These are phyloP conservation scores for Peromyscus aztecus DNA, from an alignment of 2,797 vertebrate genomes.

Conservation along the genomic window DNA sequence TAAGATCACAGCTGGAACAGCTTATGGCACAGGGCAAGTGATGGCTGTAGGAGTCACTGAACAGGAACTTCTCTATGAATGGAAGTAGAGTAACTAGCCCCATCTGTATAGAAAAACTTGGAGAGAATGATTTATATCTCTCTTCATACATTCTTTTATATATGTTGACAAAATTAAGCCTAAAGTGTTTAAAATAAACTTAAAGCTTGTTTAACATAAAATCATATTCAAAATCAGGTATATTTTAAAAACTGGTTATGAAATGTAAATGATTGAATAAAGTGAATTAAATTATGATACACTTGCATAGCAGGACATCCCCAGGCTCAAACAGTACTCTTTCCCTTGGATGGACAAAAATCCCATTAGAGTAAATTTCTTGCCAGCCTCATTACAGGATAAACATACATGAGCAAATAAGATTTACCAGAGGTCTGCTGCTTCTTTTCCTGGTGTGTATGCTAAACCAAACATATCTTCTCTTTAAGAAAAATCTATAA, in stretches of 20 bases:
- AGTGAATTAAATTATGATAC: neutral
- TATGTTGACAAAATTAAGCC: neutral
- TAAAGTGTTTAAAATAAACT: neutral
- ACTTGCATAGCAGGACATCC: neutral
- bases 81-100: neutral
- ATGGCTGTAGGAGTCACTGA: neutral
- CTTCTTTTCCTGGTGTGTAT: neutral
- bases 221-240: neutral
- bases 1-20: neutral
- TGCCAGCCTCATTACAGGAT: neutral
- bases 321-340: neutral
- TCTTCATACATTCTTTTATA: neutral
- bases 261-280: neutral
- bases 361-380: neutral
- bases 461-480: too few relatives aligned
- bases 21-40: neutral
- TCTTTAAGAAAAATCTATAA: neutral
- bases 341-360: neutral
- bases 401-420: neutral
- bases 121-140: neutral
- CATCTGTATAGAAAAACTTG: neutral
- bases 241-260: neutral
- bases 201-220: neutral
- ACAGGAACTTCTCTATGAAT: neutral
- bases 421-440: neutral